Base-by-base conservation (phyloP, 2,797 vertebrate species). In the Balearica regulorum region DNA sequence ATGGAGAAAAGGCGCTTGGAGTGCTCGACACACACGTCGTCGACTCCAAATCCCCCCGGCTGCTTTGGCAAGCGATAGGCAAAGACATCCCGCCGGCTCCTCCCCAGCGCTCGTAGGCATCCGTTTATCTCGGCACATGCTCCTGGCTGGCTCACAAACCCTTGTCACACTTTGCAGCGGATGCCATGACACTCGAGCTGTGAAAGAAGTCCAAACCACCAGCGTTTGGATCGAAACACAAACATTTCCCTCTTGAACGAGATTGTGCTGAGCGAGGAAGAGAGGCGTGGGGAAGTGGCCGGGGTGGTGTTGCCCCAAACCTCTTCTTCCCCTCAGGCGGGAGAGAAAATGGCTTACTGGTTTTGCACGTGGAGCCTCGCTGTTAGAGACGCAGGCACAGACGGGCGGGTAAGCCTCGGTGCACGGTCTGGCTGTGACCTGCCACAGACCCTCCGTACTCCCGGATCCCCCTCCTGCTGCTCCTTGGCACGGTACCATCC, bases 21-120 rank as follows among this genome's bases (percentile, higher is more conserved):
- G 37, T 0, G 1, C 68, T 68, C 6, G 1, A 35, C 54, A 22
- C 21, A 5, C 1, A 1, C 24, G 2, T 24, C 7, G 1, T 10
- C 5, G 41, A 7, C 57, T 69, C 71, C 76, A 62, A 28, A 57
- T 66, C 18, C 75, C 61, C 46, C 0, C 0, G 16, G n/a, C 39
- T 39, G 66, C 13, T 69, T 66, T 66, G 87, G 87, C 55, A 49
- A 64, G 54, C 6, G 4, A 6, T 14, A 14, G 10, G 37, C 58
- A 65, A 58, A 62, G 53, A 4, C 79, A 13, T 24, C 79, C 64
- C 3, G n/a, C 41, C 1, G 9, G 31, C 70, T 48, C 44, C 48
- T 51, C 44, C 49, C 46, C 35, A 11, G 33, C 6, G 1, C 22
- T 29, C 2, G 19, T 8, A 46, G 87, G 80, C 60, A 46, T 9